phyloP scores from a whole-genome alignment of 2,113 vertebrate species.

The Tretioscincus oriximinensis region DNA sequence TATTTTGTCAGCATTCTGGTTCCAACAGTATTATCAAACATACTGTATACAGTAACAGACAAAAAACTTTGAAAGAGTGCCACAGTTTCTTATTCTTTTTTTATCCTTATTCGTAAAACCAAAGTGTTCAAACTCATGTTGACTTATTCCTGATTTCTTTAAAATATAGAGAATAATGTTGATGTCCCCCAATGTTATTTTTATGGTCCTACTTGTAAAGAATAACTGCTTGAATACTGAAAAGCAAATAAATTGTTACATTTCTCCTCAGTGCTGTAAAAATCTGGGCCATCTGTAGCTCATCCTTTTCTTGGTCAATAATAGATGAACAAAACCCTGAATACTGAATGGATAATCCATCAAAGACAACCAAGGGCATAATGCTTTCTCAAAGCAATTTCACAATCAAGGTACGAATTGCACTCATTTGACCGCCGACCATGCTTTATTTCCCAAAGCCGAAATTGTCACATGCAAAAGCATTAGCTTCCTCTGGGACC shows the following conservation, averaged over 20 bases:
- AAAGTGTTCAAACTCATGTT: slow-evolving; percentile 25
- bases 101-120: slow-evolving; percentile 27
- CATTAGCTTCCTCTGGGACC: slow-evolving; percentile 45
- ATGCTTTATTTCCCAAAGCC: slow-evolving; percentile 41
- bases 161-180: slow-evolving; percentile 38
- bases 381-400: slow-evolving; percentile 56
- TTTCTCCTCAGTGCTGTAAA: slow-evolving; percentile 40
- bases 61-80: background rate
- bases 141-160: slow-evolving; percentile 3
- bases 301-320: slow-evolving; percentile 58
- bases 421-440: slow-evolving; percentile 38
- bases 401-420: slow-evolving; percentile 36
- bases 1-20: no score
- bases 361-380: slow-evolving; percentile 44
- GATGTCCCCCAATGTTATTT: slow-evolving; percentile 43
- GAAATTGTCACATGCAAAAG: slow-evolving; percentile 44
- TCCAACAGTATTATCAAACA: no score
- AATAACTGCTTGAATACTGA: slow-evolving; percentile 48
- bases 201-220: slow-evolving; percentile 56
- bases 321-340: slow-evolving; percentile 55
- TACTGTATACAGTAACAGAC: background rate
- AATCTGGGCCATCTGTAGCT: slow-evolving; percentile 46
- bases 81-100: background rate
- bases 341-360: slow-evolving; percentile 54
- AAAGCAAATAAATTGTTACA: slow-evolving; percentile 52